Base-by-base conservation (phyloP, 2,888 invertebrate species). In the Julus scandinavius region DNA sequence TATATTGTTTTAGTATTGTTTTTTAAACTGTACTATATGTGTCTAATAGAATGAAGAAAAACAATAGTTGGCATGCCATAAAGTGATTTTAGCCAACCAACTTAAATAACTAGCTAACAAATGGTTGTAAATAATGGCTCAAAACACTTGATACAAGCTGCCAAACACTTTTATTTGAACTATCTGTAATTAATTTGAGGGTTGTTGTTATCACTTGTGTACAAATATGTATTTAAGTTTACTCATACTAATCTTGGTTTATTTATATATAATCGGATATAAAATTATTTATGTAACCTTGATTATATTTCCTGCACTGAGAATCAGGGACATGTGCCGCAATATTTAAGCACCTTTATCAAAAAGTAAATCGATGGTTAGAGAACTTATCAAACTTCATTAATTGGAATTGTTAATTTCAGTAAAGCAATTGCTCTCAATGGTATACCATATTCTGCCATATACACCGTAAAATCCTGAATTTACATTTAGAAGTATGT, bases 51-150 rank as follows among this genome's bases (percentile, higher is more conserved):
- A 54, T 54, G 2, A 54, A 11, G 11, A 15, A 72, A 20, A 72
- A 17, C 72, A 29, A 72, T 29, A 72, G 9, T 9, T 1, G 29
- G 20, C n/a, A 29, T 72, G 72, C 29, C 72, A 72, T 72, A 0
- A 29, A 72, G 29, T 72, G 72, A 17, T 63, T 72, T 72, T 72
- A n/a, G 11, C 20, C n/a, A 72, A 20, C 72, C 72, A 72, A 11
- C 29, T 29, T 72, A n/a, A n/a, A n/a, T 72, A 72, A 29, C 20
- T 63, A 72, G n/a, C 58, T 17, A n/a, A 15, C 2, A 17, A 5
- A 58, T 58, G 58, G 58, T n/a, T 58, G 58, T 58, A 58, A 17
- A 58, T 58, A 58, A 17, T 58, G 58, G 58, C 58, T 58, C 58
- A n/a, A 54, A 58, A 58, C 58, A 58, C 58, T 58, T 58, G 17